Evolutionary conservation across 1,140 invertebrate genomes (phyloP), one percentile per base, ranked within the genome.

Genomic region (Sarcophaga bullata): DNA sequence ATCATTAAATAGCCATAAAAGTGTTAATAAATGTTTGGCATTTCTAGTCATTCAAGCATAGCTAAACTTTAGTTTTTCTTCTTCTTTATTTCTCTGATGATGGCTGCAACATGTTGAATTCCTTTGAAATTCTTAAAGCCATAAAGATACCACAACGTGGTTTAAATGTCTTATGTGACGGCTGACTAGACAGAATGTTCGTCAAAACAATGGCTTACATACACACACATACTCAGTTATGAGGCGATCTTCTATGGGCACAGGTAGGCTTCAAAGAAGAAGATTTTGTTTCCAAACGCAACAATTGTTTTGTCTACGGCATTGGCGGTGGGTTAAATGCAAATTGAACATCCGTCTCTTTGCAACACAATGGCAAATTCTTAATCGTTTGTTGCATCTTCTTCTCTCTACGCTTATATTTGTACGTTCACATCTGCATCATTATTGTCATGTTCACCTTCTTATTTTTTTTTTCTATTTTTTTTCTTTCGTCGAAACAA

Each of bases 1-100:
- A 78, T 78, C 75, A 78, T 78, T 78, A 78, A 78, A 50, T 19
- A 17, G 19, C 48, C 75, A 78, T 78, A 78, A 78, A 78, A n/a
- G 75, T 78, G 75, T 78, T 78, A 78, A 78, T 78, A 78, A 25
- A 49, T 78, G 75, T 78, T 68, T 68, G 11, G 75, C 75, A 78
- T 78, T 19, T n/a, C 75, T 50, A 72, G 52, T 48, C 6, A 78
- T 8, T 52, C 75, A 78, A 78, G 48, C 75, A 78, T 78, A 78
- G 50, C 75, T 78, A 48, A 50, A 78, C 15, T 19, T 19, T 37
- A 37, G 25, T 37, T 37, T 7, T 72, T 75, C n/a, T 75, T 10
- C 52, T 9, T 75, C 11, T 75, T 1, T 37, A 37, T 37, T 37
- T 37, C 25, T 37, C 25, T 37, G 25, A 52, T 68, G 62, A 37